Conservation (phyloP, 1,140 invertebrate genomes). For the Diabrotica virgifera region DNA sequence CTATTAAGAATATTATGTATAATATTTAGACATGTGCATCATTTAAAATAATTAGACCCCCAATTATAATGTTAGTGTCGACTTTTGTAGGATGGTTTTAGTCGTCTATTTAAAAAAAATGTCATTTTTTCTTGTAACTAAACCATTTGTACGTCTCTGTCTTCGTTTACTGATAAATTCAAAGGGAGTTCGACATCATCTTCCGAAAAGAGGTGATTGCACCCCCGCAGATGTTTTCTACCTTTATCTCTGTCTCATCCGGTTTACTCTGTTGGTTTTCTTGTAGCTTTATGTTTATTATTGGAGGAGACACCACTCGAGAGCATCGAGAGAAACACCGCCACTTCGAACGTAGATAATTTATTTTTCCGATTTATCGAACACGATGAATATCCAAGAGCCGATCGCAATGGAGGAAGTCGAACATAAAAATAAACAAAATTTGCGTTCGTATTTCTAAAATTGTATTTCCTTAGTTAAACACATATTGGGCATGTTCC, state of each 20-base stretch:
- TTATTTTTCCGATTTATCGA: background rate
- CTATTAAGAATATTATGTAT: too few species aligned
- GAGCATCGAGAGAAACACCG: background rate
- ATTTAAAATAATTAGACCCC: too few species aligned
- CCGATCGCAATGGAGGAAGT: background rate
- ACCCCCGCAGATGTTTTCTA: constrained; percentile 1
- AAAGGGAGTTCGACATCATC: background rate
- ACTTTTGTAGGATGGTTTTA: too few species aligned
- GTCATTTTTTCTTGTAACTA: too few species aligned
- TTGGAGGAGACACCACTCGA: background rate
- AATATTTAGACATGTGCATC: too few species aligned
- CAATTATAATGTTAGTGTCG: too few species aligned
- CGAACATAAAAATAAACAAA: background rate
- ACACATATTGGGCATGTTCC: background rate
- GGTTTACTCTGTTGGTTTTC: background rate
- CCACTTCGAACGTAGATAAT: background rate
- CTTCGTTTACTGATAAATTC: background rate
- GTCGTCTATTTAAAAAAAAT: too few species aligned
- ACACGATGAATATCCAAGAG: background rate
- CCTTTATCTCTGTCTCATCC: background rate
- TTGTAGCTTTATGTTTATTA: constrained; percentile 1
- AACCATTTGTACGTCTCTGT: too few species aligned
- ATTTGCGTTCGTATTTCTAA: background rate
- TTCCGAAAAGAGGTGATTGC: background rate
- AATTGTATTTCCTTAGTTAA: constrained; percentile 1